Base-by-base conservation (phyloP, 2,113 vertebrate genomes). In the Microtus pennsylvanicus region DNA sequence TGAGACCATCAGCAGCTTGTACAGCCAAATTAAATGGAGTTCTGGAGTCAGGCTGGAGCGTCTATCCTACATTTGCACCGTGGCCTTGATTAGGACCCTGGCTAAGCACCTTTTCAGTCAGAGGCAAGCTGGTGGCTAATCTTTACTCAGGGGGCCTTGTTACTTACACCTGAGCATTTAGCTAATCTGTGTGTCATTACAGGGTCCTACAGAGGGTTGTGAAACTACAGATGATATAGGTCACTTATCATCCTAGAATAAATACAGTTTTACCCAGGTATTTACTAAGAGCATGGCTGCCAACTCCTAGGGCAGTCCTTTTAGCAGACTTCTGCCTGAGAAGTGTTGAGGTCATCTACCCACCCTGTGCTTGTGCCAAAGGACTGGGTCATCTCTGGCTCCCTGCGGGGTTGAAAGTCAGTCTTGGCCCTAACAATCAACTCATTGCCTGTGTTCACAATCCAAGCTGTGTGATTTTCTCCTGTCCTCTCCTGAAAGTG, bases 1-100 rank as follows among this genome's bases (percentile, higher is more conserved):
- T 86, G 22, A 82, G 77, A 76, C 35, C 19, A 81, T 90, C 14
- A 91, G 95, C 89, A 93, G 89, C 92, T 96, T 83, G 80, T 94
- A 45, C 70, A 88, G 90, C 85, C 96, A 88, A 74, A 90, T 67
- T 91, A 81, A 92, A 78, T 55, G 90, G 58, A 75, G 42, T 77
- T 92, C 93, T 75, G 69, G 90, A 72, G 19, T 42, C 87, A 6
- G 80, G 11, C 95, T 92, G 12, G 86, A 96, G 82, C 35, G 75
- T 96, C 77, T 35, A 2, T 58, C 94, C 83, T 35, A 7, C 67
- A 69, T 89, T 67, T 67, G 69, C 19, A 78, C 55, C 42, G 67
- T 47, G 74, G 85, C 87, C 92, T 91, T 82, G 78, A 85, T 74
- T 10, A 80, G 33, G 63, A 89, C n/a, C 87, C 89, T 45, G 21